A percentile compares a stretch with the other conserved stretches of the same genome.
These are phyloP conservation scores for Hanleya hanleyi DNA, from an alignment of 2,888 invertebrate species.

Conservation along the genomic window DNA sequence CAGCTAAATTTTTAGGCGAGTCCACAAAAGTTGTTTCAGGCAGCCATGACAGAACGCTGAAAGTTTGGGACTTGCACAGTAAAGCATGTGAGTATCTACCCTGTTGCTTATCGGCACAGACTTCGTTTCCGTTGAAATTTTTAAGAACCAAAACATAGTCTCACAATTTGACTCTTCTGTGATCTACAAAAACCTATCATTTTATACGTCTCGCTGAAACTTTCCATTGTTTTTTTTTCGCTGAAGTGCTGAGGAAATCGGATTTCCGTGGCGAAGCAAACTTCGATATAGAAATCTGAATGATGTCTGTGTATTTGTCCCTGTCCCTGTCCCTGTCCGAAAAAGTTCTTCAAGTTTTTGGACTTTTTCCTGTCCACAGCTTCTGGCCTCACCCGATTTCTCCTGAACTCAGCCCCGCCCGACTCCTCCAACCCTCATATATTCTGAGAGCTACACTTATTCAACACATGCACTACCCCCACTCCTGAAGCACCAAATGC, in stretches of 20 bases:
- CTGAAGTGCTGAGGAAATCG: background rate
- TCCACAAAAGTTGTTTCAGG: constrained; percentile 96
- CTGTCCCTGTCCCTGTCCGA: background rate
- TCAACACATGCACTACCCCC: too few relatives aligned
- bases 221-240: background rate
- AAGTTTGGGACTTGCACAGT: constrained; percentile 98
- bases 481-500: too few relatives aligned
- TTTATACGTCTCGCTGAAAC: too few relatives aligned
- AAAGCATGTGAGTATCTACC: constrained; percentile 83
- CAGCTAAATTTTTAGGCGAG: constrained; percentile 87
- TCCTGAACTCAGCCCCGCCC: too few relatives aligned
- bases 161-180: background rate
- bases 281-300: background rate
- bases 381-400: too few relatives aligned
- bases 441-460: too few relatives aligned
- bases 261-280: background rate
- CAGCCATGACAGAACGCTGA: constrained; percentile 97
- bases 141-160: too few relatives aligned
- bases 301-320: background rate
- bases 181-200: background rate
- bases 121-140: too few relatives aligned
- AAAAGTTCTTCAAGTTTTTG: background rate
- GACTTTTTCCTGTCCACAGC: background rate
- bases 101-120: background rate
- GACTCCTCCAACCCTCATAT: too few relatives aligned